phyloP scores from a whole-genome alignment of 2,797 vertebrate genomes.

The Percopsis omiscomaycus region DNA sequence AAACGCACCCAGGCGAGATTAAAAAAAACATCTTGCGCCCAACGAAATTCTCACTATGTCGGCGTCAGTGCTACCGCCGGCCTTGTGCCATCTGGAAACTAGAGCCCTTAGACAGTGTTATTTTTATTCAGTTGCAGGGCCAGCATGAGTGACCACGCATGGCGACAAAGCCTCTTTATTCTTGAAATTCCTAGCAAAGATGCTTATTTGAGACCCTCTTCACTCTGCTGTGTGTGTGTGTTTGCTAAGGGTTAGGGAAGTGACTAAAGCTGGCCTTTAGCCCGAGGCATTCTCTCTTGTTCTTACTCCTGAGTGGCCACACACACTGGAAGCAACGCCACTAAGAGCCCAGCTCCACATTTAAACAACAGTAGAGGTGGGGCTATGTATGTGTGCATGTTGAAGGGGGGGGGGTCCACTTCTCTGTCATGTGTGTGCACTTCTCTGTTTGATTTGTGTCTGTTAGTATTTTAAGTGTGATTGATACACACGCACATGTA shows the following conservation, averaged over 20 bases:
- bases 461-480: slow-evolving; percentile 5
- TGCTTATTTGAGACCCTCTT: slow-evolving; percentile 74
- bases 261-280: slow-evolving; percentile 75
- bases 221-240: slow-evolving; percentile 22
- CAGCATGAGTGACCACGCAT: slow-evolving; percentile 57
- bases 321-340: slow-evolving; percentile 45
- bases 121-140: slow-evolving; percentile 27
- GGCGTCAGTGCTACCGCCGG: too few relatives aligned
- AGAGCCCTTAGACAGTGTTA: background rate
- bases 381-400: slow-evolving; percentile 6
- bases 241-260: slow-evolving; percentile 33
- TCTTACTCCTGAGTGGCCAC: slow-evolving; percentile 77
- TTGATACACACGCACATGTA: background rate
- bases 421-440: background rate
- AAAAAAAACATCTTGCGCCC: too few relatives aligned
- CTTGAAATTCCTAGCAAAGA: slow-evolving; percentile 71
- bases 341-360: slow-evolving; percentile 65
- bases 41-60: slow-evolving; percentile 5
- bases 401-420: background rate
- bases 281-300: slow-evolving; percentile 70
- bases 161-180: slow-evolving; percentile 61
- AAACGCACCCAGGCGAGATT: too few relatives aligned
- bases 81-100: too few relatives aligned
- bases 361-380: slow-evolving; percentile 38
- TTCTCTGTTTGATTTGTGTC: background rate